A percentile compares a stretch with the other conserved stretches of the same genome.
Conservation (phyloP, 1,140 invertebrate genomes). For the Aporrectodea caliginosa region DNA sequence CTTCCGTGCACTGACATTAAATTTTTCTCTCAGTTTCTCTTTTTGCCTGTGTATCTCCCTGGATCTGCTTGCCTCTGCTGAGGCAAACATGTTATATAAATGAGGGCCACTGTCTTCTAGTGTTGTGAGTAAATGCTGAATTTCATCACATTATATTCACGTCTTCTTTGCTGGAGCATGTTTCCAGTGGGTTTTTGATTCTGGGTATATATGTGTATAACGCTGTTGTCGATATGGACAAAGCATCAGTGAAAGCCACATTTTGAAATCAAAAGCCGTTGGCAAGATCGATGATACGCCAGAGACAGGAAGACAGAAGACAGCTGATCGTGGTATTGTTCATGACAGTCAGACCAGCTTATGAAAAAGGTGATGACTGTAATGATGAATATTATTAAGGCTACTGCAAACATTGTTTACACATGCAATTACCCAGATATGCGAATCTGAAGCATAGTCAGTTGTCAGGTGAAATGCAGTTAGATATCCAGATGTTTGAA, state of each 20-base stretch:
- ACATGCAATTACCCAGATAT: too few relatives aligned
- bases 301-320: too few relatives aligned
- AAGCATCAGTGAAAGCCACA: too few relatives aligned
- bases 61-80: background rate
- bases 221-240: too few relatives aligned
- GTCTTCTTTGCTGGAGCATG: constrained; percentile 15
- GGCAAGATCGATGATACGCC: too few relatives aligned
- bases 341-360: background rate
- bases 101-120: background rate
- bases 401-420: too few relatives aligned
- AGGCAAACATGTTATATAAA: background rate
- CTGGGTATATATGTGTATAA: too few relatives aligned
- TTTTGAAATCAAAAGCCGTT: too few relatives aligned
- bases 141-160: constrained; percentile 18
- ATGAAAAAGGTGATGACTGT: too few relatives aligned
- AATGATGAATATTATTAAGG: too few relatives aligned
- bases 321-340: background rate
- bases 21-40: constrained; percentile 20
- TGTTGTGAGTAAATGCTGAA: background rate
- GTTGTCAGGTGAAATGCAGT: background rate
- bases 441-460: too few relatives aligned
- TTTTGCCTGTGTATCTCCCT: background rate
- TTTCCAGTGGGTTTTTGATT: too few relatives aligned
- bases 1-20: background rate
- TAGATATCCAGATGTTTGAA: background rate